Evolutionary conservation across 2,888 invertebrate genomes (phyloP).

Genomic region (Antheraea assamensis): DNA sequence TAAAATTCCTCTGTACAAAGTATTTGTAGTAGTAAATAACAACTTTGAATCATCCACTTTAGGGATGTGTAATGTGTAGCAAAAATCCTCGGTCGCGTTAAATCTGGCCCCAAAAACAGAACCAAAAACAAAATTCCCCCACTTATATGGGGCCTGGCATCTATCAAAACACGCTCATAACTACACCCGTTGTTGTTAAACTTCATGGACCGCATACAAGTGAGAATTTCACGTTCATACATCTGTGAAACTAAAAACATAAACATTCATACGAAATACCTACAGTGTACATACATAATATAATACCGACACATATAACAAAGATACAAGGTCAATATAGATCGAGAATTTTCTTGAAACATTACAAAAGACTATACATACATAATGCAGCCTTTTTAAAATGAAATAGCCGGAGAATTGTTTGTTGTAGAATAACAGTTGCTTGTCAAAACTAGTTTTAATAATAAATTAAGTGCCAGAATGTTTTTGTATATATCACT

Average conservation of each 20-base stretch:
- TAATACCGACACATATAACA: background rate
- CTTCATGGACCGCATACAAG: background rate
- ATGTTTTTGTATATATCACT: background rate
- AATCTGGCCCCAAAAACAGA: too few species aligned
- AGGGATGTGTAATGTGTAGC: too few species aligned
- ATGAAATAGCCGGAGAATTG: background rate
- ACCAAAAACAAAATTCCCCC: too few species aligned
- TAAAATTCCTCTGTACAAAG: too few species aligned
- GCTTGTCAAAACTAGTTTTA: background rate
- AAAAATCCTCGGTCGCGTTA: too few species aligned
- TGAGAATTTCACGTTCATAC: background rate
- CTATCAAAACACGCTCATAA: background rate
- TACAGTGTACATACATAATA: background rate
- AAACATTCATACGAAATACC: background rate
- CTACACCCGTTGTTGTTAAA: background rate
- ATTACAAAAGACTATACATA: background rate
- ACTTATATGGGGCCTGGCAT: background rate
- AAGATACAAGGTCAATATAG: background rate
- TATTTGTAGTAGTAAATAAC: too few species aligned
- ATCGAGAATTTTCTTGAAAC: background rate
- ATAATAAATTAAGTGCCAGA: background rate
- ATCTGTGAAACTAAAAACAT: background rate
- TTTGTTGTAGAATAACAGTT: background rate
- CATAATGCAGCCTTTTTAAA: background rate
- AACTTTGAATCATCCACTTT: too few species aligned